Conservation (phyloP, 53 echinoderm and acorn worm species). For the Holothuria scabra region DNA sequence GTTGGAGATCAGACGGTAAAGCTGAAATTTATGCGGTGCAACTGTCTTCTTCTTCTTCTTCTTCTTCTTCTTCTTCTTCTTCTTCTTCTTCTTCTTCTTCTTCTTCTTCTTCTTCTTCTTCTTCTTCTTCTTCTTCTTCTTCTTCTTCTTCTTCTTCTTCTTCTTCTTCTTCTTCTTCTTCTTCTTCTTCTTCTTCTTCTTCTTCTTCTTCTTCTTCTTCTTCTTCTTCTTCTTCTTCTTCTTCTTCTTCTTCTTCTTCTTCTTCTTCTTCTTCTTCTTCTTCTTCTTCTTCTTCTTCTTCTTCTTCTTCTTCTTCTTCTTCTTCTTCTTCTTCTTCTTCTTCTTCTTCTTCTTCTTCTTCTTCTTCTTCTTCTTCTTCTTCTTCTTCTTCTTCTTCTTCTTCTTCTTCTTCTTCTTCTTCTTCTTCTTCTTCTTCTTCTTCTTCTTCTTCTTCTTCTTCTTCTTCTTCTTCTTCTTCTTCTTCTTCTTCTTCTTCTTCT, state of each 20-base stretch:
- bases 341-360: constrained; percentile 11
- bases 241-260: not conserved
- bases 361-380: constrained; percentile 11
- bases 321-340: not conserved
- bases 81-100: no score
- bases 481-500: not conserved
- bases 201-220: not conserved
- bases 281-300: not conserved
- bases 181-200: constrained; percentile 1
- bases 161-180: constrained; percentile 11
- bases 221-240: not conserved
- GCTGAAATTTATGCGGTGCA: no score
- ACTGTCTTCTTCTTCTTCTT: no score
- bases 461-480: not conserved
- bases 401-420: constrained; percentile 11
- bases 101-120: no score
- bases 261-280: not conserved
- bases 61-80: no score
- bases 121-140: no score
- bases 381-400: constrained; percentile 11
- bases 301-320: not conserved
- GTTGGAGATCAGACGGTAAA: no score
- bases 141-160: no score
- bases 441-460: not conserved
- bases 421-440: not conserved